Evolutionary conservation across 2,888 invertebrate species (phyloP).

Genomic region (Spialia ferax): DNA sequence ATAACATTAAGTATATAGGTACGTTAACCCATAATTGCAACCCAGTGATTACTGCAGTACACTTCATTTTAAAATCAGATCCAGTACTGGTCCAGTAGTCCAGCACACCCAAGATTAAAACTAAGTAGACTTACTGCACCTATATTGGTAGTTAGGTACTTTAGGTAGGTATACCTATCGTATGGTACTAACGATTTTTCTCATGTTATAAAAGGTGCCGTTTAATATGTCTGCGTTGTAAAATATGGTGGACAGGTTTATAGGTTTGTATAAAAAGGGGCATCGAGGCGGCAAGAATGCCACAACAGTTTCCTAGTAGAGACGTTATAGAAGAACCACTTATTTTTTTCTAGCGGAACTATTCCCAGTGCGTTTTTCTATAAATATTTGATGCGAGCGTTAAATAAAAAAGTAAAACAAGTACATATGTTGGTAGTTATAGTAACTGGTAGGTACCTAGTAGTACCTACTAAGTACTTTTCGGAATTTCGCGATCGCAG

Average conservation of each 20-base stretch:
- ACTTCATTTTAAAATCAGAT: too few relatives aligned
- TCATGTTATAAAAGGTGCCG: slow-evolving; percentile 48
- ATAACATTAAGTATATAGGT: too few relatives aligned
- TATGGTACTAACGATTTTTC: slow-evolving; percentile 33
- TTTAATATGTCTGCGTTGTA: slow-evolving; percentile 55
- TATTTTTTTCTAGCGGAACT: background rate
- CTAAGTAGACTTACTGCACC: background rate
- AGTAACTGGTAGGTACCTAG: too few relatives aligned
- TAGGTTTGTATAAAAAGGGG: slow-evolving; percentile 22
- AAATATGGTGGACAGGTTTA: slow-evolving; percentile 39
- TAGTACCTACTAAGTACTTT: too few relatives aligned
- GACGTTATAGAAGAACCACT: slow-evolving; percentile 4
- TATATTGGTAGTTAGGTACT: background rate
- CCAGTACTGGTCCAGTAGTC: too few relatives aligned
- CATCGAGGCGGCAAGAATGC: slow-evolving; percentile 29
- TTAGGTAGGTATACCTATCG: too few relatives aligned
- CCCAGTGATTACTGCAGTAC: too few relatives aligned
- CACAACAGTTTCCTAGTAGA: slow-evolving; percentile 35
- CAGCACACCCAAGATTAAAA: too few relatives aligned
- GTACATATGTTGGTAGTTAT: too few relatives aligned
- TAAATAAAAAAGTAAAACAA: background rate
- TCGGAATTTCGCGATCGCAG: too few relatives aligned
- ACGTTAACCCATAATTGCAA: too few relatives aligned
- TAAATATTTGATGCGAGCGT: background rate
- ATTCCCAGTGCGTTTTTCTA: background rate